Conservation (phyloP, 2,888 invertebrate genomes). For the Ceramica pisi region DNA sequence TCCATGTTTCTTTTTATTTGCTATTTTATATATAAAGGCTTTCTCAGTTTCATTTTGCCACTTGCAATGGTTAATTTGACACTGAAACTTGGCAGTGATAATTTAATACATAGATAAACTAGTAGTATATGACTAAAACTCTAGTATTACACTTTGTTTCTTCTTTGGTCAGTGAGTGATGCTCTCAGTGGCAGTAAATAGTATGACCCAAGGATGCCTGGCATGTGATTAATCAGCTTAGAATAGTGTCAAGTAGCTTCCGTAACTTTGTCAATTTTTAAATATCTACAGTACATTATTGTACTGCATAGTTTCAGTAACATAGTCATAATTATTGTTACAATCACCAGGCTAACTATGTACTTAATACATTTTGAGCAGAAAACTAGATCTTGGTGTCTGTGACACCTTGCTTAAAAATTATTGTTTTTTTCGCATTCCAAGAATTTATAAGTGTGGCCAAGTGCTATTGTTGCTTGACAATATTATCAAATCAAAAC, state of each 20-base stretch:
- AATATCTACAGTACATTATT: neutral
- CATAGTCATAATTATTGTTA: slow-evolving; percentile 12
- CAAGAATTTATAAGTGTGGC: slow-evolving; percentile 16
- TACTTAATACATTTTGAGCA: neutral
- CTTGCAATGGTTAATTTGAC: neutral
- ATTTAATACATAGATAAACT: neutral
- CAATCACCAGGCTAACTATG: neutral
- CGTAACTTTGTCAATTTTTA: neutral
- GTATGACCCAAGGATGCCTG: neutral
- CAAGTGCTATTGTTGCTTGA: neutral
- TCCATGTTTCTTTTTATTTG: slow-evolving; percentile 37
- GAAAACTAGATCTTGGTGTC: neutral
- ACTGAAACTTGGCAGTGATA: slow-evolving; percentile 5
- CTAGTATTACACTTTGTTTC: neutral
- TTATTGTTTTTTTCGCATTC: slow-evolving; percentile 36
- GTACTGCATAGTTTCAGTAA: slow-evolving; percentile 1
- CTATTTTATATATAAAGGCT: neutral
- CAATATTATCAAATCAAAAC: neutral
- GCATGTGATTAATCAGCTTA: neutral
- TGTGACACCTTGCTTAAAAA: neutral
- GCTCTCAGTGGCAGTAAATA: neutral
- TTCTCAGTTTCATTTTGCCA: neutral
- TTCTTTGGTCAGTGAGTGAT: neutral
- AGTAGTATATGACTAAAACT: no score
- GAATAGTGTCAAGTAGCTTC: neutral